Conservation (phyloP, 2,888 invertebrate species). For the Anorthoa munda region DNA sequence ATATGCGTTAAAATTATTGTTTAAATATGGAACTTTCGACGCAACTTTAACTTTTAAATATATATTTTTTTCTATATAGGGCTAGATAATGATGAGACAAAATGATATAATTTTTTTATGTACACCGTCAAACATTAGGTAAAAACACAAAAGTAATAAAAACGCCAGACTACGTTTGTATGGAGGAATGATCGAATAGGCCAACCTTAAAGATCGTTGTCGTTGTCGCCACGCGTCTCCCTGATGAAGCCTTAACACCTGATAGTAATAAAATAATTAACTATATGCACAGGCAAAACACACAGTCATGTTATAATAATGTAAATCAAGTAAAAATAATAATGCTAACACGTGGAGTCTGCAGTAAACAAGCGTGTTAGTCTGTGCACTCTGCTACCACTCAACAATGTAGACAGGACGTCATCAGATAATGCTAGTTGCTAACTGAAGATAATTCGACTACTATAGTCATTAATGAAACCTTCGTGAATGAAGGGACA, state of each 20-base stretch:
- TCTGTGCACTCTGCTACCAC: neutral
- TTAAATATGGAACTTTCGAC: no score
- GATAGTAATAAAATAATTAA: neutral
- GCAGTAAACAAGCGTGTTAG: slow-evolving; percentile 31
- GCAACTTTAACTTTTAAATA: no score
- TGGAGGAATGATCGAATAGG: no score
- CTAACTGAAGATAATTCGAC: slow-evolving; percentile 35
- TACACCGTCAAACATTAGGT: no score
- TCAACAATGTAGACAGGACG: slow-evolving; percentile 27
- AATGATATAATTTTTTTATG: no score
- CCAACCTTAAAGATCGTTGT: no score
- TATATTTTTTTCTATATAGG: no score
- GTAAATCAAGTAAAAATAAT: slow-evolving; percentile 16
- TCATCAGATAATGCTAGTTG: slow-evolving; percentile 31
- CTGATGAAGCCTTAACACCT: neutral
- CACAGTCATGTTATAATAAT: neutral
- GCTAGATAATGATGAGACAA: no score
- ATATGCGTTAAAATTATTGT: no score
- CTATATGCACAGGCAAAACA: neutral
- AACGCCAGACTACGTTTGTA: no score
- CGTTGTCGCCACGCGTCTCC: neutral
- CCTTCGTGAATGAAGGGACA: slow-evolving; percentile 20
- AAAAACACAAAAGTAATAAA: no score
- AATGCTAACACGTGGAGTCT: slow-evolving; percentile 9
- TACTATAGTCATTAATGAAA: slow-evolving; percentile 33